Evolutionary conservation across 1,140 invertebrate genomes (phyloP).

Genomic region (Calephelis nemesis): DNA sequence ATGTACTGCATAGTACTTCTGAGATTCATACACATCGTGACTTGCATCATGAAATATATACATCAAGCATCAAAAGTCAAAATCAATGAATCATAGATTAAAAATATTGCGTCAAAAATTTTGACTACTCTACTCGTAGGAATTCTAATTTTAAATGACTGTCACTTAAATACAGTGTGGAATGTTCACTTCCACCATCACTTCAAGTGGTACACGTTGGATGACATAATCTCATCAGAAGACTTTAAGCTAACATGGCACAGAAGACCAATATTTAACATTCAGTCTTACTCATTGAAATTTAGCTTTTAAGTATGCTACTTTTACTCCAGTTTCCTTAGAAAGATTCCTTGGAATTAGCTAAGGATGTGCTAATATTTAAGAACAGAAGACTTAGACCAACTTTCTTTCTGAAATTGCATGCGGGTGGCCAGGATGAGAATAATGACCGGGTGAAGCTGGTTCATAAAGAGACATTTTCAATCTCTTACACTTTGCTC

Average conservation of each 20-base stretch:
- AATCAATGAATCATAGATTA: neutral
- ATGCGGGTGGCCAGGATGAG: slow-evolving; percentile 65
- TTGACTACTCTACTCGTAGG: neutral
- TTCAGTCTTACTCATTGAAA: slow-evolving; percentile 64
- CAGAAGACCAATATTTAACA: slow-evolving; percentile 67
- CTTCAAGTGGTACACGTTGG: neutral
- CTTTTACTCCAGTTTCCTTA: neutral
- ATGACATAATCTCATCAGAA: slow-evolving; percentile 8
- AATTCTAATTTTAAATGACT: slow-evolving; percentile 9
- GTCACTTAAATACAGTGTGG: slow-evolving; percentile 1
- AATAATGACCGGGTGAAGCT: slow-evolving; percentile 71
- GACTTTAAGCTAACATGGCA: slow-evolving; percentile 70
- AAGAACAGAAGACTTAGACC: slow-evolving; percentile 44
- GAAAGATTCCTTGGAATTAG: neutral
- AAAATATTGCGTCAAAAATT: neutral
- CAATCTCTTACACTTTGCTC: slow-evolving; percentile 96
- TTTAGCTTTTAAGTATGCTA: slow-evolving; percentile 31
- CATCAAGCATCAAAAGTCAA: slow-evolving; percentile 8
- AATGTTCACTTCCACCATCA: neutral
- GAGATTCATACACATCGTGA: slow-evolving; percentile 22
- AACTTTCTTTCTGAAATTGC: slow-evolving; percentile 65
- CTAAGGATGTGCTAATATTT: slow-evolving; percentile 19
- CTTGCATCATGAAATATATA: slow-evolving; percentile 8
- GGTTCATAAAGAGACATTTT: slow-evolving; percentile 91
- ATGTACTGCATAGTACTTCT: slow-evolving; percentile 21